Evolutionary conservation across 2,113 vertebrate species (phyloP).

Genomic region (Bubo scandiacus): DNA sequence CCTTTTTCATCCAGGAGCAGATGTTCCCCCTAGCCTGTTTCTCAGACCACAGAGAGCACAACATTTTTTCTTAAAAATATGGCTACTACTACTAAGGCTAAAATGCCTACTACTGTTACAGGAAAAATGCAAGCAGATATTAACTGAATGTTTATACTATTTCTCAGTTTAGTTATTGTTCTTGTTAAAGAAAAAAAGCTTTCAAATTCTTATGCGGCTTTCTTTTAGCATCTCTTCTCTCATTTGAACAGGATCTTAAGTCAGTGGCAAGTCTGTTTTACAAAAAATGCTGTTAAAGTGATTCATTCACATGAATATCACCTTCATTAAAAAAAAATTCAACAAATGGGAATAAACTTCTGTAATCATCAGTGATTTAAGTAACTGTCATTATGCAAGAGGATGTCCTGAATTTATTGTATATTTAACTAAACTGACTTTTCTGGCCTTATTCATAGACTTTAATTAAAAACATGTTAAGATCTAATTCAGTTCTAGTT

Average conservation of each 20-base stretch:
- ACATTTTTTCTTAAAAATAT: not conserved
- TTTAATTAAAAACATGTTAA: constrained; percentile 5
- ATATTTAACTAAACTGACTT: not conserved
- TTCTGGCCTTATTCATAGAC: not conserved
- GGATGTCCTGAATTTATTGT: not conserved
- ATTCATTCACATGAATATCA: not conserved
- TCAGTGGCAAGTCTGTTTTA: not conserved
- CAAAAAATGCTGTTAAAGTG: not conserved
- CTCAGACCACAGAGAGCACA: not conserved
- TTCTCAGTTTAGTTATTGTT: not conserved
- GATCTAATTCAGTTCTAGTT: not conserved
- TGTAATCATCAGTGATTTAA: not conserved
- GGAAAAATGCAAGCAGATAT: not conserved
- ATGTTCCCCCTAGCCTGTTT: not conserved
- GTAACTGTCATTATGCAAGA: not conserved
- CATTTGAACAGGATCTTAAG: not conserved
- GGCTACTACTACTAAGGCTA: not conserved
- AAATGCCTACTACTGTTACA: not conserved
- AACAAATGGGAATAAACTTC: not conserved
- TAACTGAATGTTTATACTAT: not conserved
- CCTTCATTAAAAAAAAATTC: not conserved
- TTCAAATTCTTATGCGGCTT: not conserved
- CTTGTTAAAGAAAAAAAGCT: not conserved
- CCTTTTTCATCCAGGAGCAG: not conserved
- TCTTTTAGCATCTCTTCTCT: not conserved